Conservation (phyloP, 2,888 invertebrate species). For the Amaurobius ferox region DNA sequence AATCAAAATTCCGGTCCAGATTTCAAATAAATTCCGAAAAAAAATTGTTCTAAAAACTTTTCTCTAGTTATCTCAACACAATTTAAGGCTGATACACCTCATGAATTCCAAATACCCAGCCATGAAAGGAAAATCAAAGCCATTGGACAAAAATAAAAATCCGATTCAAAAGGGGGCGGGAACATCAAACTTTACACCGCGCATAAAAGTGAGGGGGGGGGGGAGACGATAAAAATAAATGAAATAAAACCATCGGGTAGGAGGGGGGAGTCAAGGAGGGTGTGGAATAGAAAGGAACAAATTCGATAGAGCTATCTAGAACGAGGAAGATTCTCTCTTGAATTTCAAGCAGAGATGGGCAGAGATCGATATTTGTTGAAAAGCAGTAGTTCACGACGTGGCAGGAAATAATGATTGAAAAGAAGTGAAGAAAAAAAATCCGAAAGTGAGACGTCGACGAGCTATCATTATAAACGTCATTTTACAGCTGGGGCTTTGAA, state of each 20-base stretch:
- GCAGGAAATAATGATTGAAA: conserved; percentile 61
- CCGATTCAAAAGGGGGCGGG: conserved; percentile 39
- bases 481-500: conserved; percentile 60
- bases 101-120: neutral
- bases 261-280: neutral
- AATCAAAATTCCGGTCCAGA: too few species aligned
- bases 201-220: neutral
- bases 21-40: too few species aligned
- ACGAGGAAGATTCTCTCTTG: conserved; percentile 59
- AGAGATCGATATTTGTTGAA: conserved; percentile 57
- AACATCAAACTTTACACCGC: conserved; percentile 24
- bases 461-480: conserved; percentile 69
- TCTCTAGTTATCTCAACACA: too few species aligned
- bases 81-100: too few species aligned
- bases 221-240: conserved; percentile 31
- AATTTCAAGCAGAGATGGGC: conserved; percentile 70
- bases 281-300: conserved; percentile 27
- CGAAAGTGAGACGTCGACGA: conserved; percentile 46
- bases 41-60: too few species aligned
- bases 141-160: conserved; percentile 61
- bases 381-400: conserved; percentile 61
- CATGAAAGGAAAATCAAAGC: conserved; percentile 51
- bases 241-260: conserved; percentile 21
- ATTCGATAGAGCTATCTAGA: conserved; percentile 64
- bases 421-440: neutral